These are phyloP conservation scores for Biston betularia DNA, from an alignment of 2,888 invertebrate species.

Conservation along the genomic window DNA sequence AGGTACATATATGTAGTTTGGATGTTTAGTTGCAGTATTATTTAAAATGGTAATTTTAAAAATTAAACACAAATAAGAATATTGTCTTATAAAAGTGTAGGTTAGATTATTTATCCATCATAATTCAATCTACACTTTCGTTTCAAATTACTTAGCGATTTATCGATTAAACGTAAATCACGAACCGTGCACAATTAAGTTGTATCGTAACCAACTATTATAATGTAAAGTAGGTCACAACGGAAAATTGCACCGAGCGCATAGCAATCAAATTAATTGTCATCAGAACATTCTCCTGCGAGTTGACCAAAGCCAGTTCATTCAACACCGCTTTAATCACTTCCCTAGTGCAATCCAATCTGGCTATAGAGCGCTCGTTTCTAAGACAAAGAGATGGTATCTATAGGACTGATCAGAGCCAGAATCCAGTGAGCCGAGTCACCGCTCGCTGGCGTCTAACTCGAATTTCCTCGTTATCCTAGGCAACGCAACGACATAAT, in stretches of 20 bases:
- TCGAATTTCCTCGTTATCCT: slow-evolving; percentile 50
- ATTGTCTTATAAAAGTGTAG: not conserved
- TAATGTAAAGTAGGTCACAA: not conserved
- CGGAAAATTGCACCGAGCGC: not conserved
- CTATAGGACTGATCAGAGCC: slow-evolving; percentile 11
- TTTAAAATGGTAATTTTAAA: no score
- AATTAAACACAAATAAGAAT: not conserved
- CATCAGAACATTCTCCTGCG: slow-evolving; percentile 6
- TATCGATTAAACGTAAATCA: not conserved
- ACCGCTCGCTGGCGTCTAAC: slow-evolving; percentile 39
- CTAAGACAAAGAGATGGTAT: slow-evolving; percentile 18
- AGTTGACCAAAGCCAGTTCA: slow-evolving; percentile 31
- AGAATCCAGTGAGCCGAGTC: slow-evolving; percentile 17
- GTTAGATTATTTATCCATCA: not conserved
- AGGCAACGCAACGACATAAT: not conserved
- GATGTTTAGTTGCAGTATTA: no score
- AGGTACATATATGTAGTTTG: no score
- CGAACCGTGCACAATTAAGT: not conserved
- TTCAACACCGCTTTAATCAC: slow-evolving; percentile 11
- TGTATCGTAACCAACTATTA: not conserved
- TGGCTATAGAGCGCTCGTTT: slow-evolving; percentile 12
- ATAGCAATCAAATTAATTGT: not conserved
- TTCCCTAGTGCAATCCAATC: slow-evolving; percentile 17
- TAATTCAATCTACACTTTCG: not conserved
- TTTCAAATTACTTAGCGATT: not conserved